Conservation (phyloP, 2,797 vertebrate genomes). For the Hafferia zeledoni region DNA sequence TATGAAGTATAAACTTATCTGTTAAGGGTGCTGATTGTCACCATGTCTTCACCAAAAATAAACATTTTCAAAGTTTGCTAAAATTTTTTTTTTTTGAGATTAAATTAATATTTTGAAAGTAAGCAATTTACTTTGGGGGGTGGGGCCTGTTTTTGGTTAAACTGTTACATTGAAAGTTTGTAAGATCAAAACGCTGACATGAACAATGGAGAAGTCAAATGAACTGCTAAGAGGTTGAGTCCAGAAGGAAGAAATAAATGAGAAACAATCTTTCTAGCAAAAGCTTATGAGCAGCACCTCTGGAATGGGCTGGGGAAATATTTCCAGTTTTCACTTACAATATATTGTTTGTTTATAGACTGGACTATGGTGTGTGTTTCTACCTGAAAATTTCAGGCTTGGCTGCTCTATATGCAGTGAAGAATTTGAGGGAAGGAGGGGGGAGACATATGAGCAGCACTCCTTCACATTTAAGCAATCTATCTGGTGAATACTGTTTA, state of each 20-base stretch:
- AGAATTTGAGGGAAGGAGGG: background rate
- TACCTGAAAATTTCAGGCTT: background rate
- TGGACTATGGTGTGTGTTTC: background rate
- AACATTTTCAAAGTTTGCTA: background rate
- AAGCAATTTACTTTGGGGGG: background rate
- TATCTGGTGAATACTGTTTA: background rate
- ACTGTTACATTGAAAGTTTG: background rate
- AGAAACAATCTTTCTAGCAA: constrained; percentile 12
- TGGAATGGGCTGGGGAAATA: background rate
- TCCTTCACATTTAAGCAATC: background rate
- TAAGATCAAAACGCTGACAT: constrained; percentile 5
- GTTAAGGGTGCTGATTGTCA: constrained; percentile 3
- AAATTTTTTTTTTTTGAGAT: background rate
- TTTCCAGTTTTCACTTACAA: constrained; percentile 13
- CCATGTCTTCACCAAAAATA: constrained; percentile 31
- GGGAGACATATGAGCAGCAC: background rate
- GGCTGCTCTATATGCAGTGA: background rate
- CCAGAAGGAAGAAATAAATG: constrained; percentile 21
- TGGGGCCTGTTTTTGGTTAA: background rate
- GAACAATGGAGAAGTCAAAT: constrained; percentile 18
- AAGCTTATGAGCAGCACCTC: background rate
- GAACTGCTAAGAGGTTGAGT: background rate
- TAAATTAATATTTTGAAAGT: constrained; percentile 29
- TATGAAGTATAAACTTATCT: background rate
- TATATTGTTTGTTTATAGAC: background rate